These are phyloP conservation scores for Rhinopomastus cyanomelas DNA, from an alignment of 2,113 vertebrate species.

Conservation along the genomic window DNA sequence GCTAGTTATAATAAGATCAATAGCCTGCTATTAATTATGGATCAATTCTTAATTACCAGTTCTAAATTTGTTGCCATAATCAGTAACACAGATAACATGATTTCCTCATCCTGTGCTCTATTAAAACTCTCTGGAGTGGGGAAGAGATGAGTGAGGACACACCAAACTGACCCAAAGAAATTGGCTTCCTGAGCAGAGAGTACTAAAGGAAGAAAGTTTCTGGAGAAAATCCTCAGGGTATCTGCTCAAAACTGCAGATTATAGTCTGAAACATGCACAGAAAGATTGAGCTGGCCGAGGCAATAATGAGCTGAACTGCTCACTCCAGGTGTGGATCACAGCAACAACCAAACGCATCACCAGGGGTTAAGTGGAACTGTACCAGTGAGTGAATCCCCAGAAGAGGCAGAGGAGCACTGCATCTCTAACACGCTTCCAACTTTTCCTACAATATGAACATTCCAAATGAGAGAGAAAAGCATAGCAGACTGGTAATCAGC, in stretches of 20 bases:
- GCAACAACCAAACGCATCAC: not conserved
- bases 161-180: not conserved
- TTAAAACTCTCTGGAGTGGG: not conserved
- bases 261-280: not conserved
- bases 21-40: not conserved
- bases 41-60: constrained; percentile 27
- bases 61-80: not conserved
- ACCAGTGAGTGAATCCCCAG: not conserved
- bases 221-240: not conserved
- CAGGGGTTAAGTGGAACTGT: not conserved
- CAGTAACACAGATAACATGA: not conserved
- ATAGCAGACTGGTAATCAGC: not conserved
- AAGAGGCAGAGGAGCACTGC: not conserved
- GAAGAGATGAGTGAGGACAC: not conserved
- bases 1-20: not conserved
- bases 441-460: not conserved
- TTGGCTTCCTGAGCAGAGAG: not conserved
- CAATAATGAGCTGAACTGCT: not conserved
- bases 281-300: not conserved
- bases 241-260: not conserved
- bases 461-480: not conserved
- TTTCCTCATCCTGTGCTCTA: not conserved
- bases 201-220: not conserved
- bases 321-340: not conserved
- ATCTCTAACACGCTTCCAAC: not conserved